Conservation (phyloP, 2,113 vertebrate genomes). For the Cryptoleucopteryx plumbea region DNA sequence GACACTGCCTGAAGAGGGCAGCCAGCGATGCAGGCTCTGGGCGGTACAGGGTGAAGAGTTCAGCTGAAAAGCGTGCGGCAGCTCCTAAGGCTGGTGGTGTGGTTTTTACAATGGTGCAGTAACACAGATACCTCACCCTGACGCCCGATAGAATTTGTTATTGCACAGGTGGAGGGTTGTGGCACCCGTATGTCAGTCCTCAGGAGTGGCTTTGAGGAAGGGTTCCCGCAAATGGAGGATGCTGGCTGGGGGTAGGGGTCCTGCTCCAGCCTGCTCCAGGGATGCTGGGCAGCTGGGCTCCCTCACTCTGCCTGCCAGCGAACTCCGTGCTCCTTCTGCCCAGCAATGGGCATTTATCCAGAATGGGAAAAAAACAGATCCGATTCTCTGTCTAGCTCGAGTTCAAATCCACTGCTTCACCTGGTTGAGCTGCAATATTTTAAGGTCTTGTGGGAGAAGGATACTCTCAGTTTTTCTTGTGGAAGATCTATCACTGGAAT, state of each 20-base stretch:
- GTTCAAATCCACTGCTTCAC: not conserved
- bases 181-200: not conserved
- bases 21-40: not conserved
- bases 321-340: not conserved
- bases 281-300: not conserved
- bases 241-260: too few species aligned
- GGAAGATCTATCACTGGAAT: not conserved
- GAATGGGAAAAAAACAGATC: not conserved
- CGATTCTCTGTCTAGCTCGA: not conserved
- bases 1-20: not conserved
- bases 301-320: not conserved
- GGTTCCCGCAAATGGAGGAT: not conserved
- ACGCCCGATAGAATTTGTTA: not conserved
- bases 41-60: not conserved
- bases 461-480: not conserved
- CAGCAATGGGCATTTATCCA: not conserved
- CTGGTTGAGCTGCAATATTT: not conserved
- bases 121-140: not conserved
- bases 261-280: not conserved
- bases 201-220: not conserved
- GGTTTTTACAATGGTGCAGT: not conserved
- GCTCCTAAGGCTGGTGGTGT: not conserved
- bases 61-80: not conserved
- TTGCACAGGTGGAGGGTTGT: not conserved
- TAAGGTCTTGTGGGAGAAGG: not conserved